Evolutionary conservation across 2,797 vertebrate genomes (phyloP), one percentile per base, ranked within the genome.

Genomic region (Harpagifer antarcticus): DNA sequence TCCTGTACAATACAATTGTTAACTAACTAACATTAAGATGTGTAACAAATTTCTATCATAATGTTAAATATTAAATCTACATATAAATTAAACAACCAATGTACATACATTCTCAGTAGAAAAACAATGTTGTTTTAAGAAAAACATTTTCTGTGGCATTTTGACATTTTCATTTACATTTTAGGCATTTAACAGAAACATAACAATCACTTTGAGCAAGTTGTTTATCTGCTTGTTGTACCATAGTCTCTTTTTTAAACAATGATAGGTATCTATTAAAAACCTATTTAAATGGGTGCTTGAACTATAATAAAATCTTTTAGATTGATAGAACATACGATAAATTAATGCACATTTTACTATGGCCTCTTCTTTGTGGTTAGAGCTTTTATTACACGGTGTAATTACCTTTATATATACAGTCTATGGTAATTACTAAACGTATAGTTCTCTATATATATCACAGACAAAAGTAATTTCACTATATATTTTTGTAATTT

Each of bases 381-480:
- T 78, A 76, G 56, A 31, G 72, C 87, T 85, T 78, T 83, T 71
- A 37, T 69, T 50, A 45, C 6, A 57, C 16, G 64, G 16, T 68
- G 40, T 72, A 72, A 87, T 86, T 78, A 90, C 91, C 23, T 3
- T 27, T 27, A 27, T 27, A 27, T 27, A 3, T 27, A 27, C 23
- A 27, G 23, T 27, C 23, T 27, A 27, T 27, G 23, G 40, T 72
- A 72, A 87, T 86, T 78, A 90, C 91, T 90, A 91, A 87, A 92
- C 82, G 94, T 95, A 92, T 93, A 95, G 92, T 95, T 94, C 92
- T 92, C 88, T 89, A 88, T 65, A 58, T 56, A 85, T 68, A 66
- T 15, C 43, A 63, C 45, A 76, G 47, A n/a, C 54, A 57, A 14
- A 23, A 59, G 44, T 76, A 67, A 60, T 81, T 72, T 69, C 56